Base-by-base conservation (phyloP, 2,113 vertebrate genomes). In the Campylomormyrus numenius region DNA sequence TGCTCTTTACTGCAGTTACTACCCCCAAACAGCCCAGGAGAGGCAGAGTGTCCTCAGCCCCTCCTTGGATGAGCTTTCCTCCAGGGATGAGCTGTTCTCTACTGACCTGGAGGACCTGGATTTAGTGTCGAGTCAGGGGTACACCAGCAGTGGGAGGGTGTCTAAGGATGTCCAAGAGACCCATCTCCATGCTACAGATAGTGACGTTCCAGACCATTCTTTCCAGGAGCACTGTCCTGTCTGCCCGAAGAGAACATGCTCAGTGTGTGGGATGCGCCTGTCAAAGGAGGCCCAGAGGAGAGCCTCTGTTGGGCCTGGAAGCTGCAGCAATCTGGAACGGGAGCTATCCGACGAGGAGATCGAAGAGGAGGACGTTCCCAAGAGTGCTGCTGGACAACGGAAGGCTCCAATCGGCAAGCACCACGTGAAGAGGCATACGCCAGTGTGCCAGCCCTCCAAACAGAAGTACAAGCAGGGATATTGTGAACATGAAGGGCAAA, bases 41-140 rank as follows among this genome's bases (percentile, higher is more conserved):
- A 90, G 92, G 19, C 93, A 92, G 89, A 94, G 94, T 50, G 91
- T 94, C 50, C 91, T 94, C 53, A 94, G 93, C 62, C 92, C 92
- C 7, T 94, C 94, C 52, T 84, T 94, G 35, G 93, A 93, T 66
- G 94, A 94, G 88, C 90, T 93, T 1, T 94, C 94, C 10, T 94
- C 94, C 85, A 93, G 91, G 70, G 94, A 94, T 56, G 94, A 94
- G 74, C 88, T 94, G 70, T 93, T 93, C 48, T 92, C 93, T 49
- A 93, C 93, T 2, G 94, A 94, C 31, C 77, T 92, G 0, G 94
- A 94, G 66, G 93, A 94, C 48, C 39, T 91, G 1, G 93, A 93
- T 27, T 49, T 91, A 0, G 39, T 92, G 8, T 86, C 92, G 21
- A 89, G 90, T 9, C 91, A 90, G 5, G 58, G 90, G 2, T 92